A percentile compares a stretch with the other conserved stretches of the same genome.
Evolutionary conservation across 1,140 invertebrate species (phyloP).

Genomic region (Zophobas morio): DNA sequence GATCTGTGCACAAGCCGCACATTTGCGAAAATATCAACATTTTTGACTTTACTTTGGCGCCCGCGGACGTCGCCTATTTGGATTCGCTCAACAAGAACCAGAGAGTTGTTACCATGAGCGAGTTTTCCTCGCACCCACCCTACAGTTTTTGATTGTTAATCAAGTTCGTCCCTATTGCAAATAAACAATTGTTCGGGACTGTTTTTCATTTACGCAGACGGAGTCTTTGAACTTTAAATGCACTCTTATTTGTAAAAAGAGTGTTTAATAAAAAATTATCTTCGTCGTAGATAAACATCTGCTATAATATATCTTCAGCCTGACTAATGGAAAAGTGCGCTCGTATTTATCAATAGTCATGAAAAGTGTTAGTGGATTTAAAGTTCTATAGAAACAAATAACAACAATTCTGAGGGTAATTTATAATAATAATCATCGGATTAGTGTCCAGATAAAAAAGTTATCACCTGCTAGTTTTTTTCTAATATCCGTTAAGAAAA

Average conservation of each 20-base stretch:
- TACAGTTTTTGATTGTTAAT: slow-evolving; percentile 72
- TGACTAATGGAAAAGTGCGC: not conserved
- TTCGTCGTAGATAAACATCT: not conserved
- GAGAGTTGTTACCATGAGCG: slow-evolving; percentile 69
- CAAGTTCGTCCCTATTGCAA: too few species aligned
- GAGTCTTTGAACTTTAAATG: not conserved
- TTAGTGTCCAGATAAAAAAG: slow-evolving; percentile 1
- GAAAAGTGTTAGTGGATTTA: not conserved
- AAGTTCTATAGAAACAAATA: not conserved
- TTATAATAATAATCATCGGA: not conserved
- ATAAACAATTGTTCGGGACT: too few species aligned
- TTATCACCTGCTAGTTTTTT: not conserved
- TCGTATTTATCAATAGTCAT: slow-evolving; percentile 1
- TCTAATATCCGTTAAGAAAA: not conserved
- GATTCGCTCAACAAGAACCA: slow-evolving; percentile 74
- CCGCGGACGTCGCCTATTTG: slow-evolving; percentile 75
- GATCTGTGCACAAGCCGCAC: not conserved
- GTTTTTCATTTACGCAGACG: not conserved
- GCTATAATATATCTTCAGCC: not conserved
- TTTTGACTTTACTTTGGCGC: slow-evolving; percentile 81
- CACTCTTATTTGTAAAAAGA: not conserved
- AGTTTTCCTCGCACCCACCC: slow-evolving; percentile 71
- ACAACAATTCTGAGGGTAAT: not conserved
- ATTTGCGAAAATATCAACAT: slow-evolving; percentile 79
- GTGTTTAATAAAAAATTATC: not conserved